Percentiles rank a stretch among this genome's conserved stretches.
These are phyloP conservation scores for Characodon lateralis DNA, from an alignment of 2,797 vertebrate genomes.

Conservation along the genomic window DNA sequence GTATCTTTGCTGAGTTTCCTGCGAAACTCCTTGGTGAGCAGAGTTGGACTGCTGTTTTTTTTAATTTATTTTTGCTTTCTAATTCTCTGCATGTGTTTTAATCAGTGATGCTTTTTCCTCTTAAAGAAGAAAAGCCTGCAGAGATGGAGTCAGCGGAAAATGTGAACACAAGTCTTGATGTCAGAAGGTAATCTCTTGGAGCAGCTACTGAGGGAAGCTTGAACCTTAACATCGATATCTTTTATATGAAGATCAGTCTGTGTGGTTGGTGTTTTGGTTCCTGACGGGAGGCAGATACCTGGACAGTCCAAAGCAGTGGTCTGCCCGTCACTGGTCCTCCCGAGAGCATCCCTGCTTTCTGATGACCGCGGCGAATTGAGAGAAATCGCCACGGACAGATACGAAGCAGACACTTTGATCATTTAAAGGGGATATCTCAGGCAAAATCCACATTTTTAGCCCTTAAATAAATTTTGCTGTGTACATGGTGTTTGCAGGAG, in stretches of 20 bases:
- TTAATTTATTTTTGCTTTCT: background rate
- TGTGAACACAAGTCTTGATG: accelerated
- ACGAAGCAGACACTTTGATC: conserved; percentile 88
- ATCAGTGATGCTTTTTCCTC: accelerated
- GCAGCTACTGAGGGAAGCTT: too few species aligned
- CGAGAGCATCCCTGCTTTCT: conserved; percentile 90
- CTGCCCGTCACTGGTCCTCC: conserved; percentile 89
- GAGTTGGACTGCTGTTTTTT: background rate
- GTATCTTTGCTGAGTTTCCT: conserved; percentile 71
- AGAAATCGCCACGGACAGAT: conserved; percentile 99
- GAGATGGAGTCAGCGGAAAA: conserved; percentile 13
- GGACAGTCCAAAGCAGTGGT: conserved; percentile 81
- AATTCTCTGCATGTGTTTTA: background rate
- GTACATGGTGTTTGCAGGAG: too few species aligned
- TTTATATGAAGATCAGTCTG: too few species aligned
- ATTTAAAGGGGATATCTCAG: too few species aligned
- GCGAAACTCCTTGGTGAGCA: conserved; percentile 65
- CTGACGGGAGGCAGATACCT: conserved; percentile 91
- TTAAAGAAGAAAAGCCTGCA: conserved; percentile 37
- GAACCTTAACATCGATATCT: too few species aligned
- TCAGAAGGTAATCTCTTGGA: too few species aligned
- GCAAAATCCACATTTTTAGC: too few species aligned
- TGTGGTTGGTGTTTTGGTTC: background rate
- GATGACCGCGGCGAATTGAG: conserved; percentile 97
- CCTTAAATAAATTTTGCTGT: too few species aligned